These are phyloP conservation scores for Pampusana beccarii DNA, from an alignment of 2,113 vertebrate genomes.

Conservation along the genomic window DNA sequence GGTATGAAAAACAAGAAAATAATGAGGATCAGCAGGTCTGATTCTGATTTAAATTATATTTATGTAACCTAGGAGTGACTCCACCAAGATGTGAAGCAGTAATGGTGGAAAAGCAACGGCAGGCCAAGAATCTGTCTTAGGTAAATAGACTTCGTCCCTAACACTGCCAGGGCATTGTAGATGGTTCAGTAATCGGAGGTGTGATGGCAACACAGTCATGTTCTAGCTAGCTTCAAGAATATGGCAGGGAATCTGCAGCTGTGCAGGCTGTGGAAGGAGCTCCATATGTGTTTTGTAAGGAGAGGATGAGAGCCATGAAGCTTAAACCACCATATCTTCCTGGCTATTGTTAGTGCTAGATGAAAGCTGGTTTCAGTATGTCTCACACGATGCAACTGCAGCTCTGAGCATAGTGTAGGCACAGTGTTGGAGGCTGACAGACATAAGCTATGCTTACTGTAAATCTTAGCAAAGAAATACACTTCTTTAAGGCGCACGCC, in stretches of 20 bases:
- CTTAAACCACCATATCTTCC: neutral
- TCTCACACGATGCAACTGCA: neutral
- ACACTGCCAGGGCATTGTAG: neutral
- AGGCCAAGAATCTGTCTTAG: conserved; percentile 48
- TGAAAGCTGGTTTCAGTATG: neutral
- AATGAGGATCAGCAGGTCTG: conserved; percentile 51
- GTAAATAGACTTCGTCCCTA: neutral
- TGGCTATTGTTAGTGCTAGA: neutral
- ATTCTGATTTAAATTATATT: conserved; percentile 59
- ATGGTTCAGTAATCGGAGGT: neutral
- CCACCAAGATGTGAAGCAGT: conserved; percentile 22
- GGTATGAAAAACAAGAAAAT: conserved; percentile 41
- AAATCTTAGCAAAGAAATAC: conserved; percentile 13
- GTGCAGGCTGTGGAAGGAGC: neutral
- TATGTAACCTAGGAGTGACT: conserved; percentile 50
- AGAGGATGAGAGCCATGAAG: neutral
- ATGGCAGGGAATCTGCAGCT: conserved; percentile 15
- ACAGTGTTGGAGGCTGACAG: neutral
- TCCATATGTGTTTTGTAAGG: neutral
- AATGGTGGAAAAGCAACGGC: neutral
- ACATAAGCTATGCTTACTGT: neutral
- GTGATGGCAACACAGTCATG: neutral
- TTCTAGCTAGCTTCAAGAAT: conserved; percentile 21
- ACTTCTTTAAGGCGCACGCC: neutral
- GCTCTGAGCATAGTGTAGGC: neutral